Percentiles rank a stretch among this genome's conserved stretches.
These are phyloP conservation scores for Dysidea cf. avara DNA, from an alignment of 37 sponge, comb jelly and placozoan species.

Conservation along the genomic window DNA sequence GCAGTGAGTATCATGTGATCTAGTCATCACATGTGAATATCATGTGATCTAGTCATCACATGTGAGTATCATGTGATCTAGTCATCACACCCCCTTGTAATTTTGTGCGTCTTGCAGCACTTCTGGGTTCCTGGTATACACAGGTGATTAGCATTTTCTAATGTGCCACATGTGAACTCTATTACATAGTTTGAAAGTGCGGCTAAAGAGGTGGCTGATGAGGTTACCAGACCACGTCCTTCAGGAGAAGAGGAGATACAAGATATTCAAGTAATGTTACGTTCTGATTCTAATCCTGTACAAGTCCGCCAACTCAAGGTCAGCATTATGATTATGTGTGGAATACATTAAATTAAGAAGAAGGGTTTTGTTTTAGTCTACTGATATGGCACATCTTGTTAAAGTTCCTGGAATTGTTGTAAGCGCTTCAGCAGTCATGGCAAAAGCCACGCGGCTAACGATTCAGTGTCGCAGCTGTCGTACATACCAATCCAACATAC, in stretches of 20 bases:
- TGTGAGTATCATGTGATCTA: not conserved
- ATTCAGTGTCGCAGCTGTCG: constrained; percentile 94
- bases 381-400: constrained; percentile 95
- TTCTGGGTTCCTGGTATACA: not conserved
- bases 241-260: constrained; percentile 83
- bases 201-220: constrained; percentile 94
- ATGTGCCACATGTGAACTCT: too few relatives aligned
- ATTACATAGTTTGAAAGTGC: constrained; percentile 90
- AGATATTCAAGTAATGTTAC: constrained; percentile 90
- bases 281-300: constrained; percentile 66
- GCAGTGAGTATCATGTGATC: not conserved
- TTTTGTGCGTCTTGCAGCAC: not conserved
- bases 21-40: not conserved
- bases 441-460: constrained; percentile 94
- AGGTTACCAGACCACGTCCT: constrained; percentile 92
- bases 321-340: not conserved
- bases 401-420: constrained; percentile 96
- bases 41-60: not conserved
- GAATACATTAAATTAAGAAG: not conserved
- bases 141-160: constrained; percentile 4
- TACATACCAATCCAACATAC: constrained; percentile 64
- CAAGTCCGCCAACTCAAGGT: constrained; percentile 93
- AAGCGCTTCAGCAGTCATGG: constrained; percentile 86
- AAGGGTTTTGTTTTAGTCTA: constrained; percentile 54
- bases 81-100: not conserved